These are phyloP conservation scores for Tragopan temminckii DNA, from an alignment of 2,797 vertebrate species.

Conservation along the genomic window DNA sequence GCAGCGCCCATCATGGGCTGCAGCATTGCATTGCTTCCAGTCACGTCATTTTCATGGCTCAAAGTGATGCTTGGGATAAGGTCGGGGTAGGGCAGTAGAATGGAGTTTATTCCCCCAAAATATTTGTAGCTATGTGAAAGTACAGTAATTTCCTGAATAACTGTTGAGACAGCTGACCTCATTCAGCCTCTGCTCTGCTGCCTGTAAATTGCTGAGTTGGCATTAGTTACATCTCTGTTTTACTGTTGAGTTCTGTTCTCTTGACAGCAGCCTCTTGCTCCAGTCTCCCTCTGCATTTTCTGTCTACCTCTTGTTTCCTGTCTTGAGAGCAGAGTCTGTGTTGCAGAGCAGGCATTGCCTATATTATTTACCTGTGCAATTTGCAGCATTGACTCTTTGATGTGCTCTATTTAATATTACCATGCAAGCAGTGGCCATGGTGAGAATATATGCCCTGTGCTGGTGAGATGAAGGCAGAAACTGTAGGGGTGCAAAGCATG, in stretches of 20 bases:
- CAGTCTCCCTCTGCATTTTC: neutral
- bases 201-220: slow-evolving; percentile 5
- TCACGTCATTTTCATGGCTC: fast-evolving
- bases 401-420: neutral
- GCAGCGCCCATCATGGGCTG: fast-evolving
- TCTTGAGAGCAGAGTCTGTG: neutral
- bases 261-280: neutral
- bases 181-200: neutral
- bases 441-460: neutral
- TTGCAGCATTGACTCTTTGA: neutral
- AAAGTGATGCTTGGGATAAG: neutral
- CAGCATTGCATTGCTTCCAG: neutral
- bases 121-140: neutral
- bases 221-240: neutral
- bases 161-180: neutral
- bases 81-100: neutral
- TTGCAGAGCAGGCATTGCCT: neutral
- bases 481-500: neutral
- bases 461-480: neutral
- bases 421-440: neutral
- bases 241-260: neutral
- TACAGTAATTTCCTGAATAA: neutral
- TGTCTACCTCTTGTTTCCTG: slow-evolving; percentile 12
- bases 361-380: neutral
- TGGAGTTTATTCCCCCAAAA: neutral